phyloP scores from a whole-genome alignment of 2,888 invertebrate species.

The Syritta pipiens region DNA sequence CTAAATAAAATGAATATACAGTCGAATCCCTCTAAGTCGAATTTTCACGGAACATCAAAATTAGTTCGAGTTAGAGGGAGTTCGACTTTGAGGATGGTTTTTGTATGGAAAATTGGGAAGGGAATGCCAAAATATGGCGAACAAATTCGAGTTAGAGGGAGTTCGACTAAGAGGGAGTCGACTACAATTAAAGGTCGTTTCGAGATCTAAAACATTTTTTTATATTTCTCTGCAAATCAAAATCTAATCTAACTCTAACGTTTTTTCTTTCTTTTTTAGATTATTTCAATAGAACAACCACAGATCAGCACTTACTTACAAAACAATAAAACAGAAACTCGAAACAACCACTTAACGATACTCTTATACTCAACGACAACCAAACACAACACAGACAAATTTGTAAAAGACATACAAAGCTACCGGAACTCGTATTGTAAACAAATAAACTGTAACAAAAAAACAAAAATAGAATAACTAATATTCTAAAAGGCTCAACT shows the following conservation, averaged over 20 bases:
- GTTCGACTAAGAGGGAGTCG: too few relatives aligned
- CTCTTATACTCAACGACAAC: conserved; percentile 26
- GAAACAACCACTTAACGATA: conserved; percentile 48
- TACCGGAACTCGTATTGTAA: too few relatives aligned
- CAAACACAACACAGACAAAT: conserved; percentile 27
- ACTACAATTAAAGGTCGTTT: too few relatives aligned
- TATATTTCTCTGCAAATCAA: neutral
- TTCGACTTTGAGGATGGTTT: too few relatives aligned
- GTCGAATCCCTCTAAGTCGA: too few relatives aligned
- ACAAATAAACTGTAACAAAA: neutral
- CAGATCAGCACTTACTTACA: conserved; percentile 33
- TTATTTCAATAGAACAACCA: conserved; percentile 16
- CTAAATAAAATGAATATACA: too few relatives aligned
- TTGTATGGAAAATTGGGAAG: too few relatives aligned
- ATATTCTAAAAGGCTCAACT: conserved; percentile 8
- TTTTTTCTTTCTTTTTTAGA: conserved; percentile 35
- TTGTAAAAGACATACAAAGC: conserved; percentile 50
- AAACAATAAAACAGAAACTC: conserved; percentile 34
- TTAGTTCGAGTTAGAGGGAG: too few relatives aligned
- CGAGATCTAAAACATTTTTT: neutral
- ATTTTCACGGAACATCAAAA: too few relatives aligned
- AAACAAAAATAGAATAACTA: neutral
- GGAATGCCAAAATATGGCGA: too few relatives aligned
- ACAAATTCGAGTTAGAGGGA: too few relatives aligned
- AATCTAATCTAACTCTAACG: neutral